A percentile compares a stretch with the other conserved stretches of the same genome.
phyloP scores from a whole-genome alignment of 2,888 invertebrate genomes.

The Dicranocentrus wangi region DNA sequence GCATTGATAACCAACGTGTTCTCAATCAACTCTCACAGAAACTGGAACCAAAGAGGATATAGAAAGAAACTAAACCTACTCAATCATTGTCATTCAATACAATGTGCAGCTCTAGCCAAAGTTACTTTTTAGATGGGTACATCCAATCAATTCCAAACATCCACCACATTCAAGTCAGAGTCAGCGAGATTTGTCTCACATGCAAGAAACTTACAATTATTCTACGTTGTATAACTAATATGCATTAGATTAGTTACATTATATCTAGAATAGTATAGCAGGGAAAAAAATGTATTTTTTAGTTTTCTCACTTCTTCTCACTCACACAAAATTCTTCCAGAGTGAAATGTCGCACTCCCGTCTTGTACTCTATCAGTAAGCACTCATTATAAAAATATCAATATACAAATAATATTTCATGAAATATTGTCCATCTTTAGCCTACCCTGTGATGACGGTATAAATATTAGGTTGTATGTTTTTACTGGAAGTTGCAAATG shows the following conservation, averaged over 20 bases:
- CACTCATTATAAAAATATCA: too few relatives aligned
- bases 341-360: too few relatives aligned
- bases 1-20: slow-evolving; percentile 86
- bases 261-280: neutral
- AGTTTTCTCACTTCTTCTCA: neutral
- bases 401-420: too few relatives aligned
- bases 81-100: neutral
- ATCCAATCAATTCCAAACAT: neutral
- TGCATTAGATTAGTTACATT: too few relatives aligned
- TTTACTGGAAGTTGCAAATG: too few relatives aligned
- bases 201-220: too few relatives aligned
- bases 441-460: too few relatives aligned
- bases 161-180: neutral
- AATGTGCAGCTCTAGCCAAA: slow-evolving; percentile 39
- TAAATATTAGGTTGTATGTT: too few relatives aligned
- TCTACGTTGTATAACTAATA: too few relatives aligned
- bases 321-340: too few relatives aligned
- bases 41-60: slow-evolving; percentile 78
- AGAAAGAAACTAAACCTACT: neutral
- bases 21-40: slow-evolving; percentile 86
- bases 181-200: slow-evolving; percentile 20
- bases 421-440: too few relatives aligned
- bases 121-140: neutral
- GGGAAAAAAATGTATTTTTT: neutral
- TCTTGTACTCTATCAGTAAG: too few relatives aligned